These are phyloP conservation scores for Morpho deidamia DNA, from an alignment of 2,888 invertebrate genomes.

Conservation along the genomic window DNA sequence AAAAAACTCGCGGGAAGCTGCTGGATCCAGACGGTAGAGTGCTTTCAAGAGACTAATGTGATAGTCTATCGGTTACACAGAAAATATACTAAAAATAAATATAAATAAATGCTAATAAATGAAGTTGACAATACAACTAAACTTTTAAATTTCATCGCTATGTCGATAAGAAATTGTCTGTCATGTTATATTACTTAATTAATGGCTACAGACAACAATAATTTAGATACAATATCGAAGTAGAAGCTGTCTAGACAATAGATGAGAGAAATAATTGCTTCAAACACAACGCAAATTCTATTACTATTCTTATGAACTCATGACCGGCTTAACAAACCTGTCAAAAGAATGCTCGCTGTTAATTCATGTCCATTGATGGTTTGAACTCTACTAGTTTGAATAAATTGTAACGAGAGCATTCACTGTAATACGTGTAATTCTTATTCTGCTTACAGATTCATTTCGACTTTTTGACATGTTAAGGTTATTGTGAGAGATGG, in stretches of 20 bases:
- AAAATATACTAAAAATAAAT: no score
- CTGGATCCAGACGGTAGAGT: no score
- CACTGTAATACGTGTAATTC: background rate
- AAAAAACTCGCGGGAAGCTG: no score
- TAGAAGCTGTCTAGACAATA: constrained; percentile 38
- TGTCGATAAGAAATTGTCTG: background rate
- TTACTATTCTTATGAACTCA: constrained; percentile 13
- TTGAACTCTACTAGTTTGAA: background rate
- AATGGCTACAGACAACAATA: background rate
- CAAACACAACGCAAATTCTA: constrained; percentile 36
- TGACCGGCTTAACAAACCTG: no score
- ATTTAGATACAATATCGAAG: constrained; percentile 4
- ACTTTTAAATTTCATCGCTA: no score
- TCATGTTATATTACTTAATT: background rate
- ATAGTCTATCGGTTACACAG: no score
- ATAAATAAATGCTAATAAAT: no score
- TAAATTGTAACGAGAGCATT: background rate
- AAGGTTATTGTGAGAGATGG: background rate
- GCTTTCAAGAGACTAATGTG: no score
- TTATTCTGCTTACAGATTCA: background rate
- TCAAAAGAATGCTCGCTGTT: background rate
- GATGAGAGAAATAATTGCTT: constrained; percentile 38
- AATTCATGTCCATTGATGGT: background rate
- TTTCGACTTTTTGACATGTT: background rate
- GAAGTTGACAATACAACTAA: no score